Evolutionary conservation across 2,888 invertebrate genomes (phyloP), one percentile per base, ranked within the genome.

Genomic region (Notodonta dromedarius): DNA sequence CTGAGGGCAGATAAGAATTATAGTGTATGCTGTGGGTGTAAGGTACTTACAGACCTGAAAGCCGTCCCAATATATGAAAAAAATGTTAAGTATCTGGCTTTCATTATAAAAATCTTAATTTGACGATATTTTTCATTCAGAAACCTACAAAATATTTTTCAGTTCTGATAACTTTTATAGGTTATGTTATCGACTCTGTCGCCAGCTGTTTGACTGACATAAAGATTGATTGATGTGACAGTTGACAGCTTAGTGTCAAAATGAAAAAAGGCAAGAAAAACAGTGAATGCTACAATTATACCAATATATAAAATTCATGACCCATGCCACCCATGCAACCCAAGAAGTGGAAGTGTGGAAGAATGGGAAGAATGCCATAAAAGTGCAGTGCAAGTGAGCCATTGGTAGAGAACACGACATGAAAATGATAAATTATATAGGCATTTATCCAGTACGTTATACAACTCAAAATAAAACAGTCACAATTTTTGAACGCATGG

Each of bases 31-130:
- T 24, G 1, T 24, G 24, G 8, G 35, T 35, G 13, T 48, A 39
- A 1, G 24, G 24, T 40, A 11, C n/a, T 58, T 67, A 75, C 82
- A 60, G 71, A 97, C 97, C 96, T 96, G 89, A 97, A 97, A 57
- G 91, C 84, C 14, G 96, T 96, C 65, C 97, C 97, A 75, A 97
- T 95, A 76, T 97, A 98, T 0, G 97, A 96, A 80, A 97, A 94
- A 77, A 95, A 95, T 55, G 97, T 79, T 70, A 97, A 94, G 89
- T 97, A 97, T 87, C 97, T 94, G 74, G 94, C 94, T 95, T 95
- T 91, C 93, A 93, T 92, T 94, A 73, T 83, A 56, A 52, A 55
- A 14, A 9, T 4, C 6, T 13, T 5, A 61, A 55, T 62, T 32
- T 5, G 14, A 16, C 16, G 35, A 50, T 59, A 42, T 59, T 64